Evolutionary conservation across 2,113 vertebrate genomes (phyloP).

Genomic region (Hystrix brachyura): DNA sequence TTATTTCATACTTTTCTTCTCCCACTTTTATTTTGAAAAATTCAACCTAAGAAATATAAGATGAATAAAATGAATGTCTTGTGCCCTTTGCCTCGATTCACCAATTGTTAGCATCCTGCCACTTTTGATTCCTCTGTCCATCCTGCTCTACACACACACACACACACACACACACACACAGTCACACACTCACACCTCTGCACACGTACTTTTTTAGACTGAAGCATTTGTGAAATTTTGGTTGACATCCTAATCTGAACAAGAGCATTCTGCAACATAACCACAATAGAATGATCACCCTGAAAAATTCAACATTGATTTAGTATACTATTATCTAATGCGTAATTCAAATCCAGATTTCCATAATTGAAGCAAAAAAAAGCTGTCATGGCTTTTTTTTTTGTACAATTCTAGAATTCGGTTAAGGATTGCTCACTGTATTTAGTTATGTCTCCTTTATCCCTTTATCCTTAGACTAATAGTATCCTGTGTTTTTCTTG

Average conservation of each 20-base stretch:
- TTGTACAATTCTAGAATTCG: not conserved
- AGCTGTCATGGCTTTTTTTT: not conserved
- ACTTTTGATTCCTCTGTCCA: not conserved
- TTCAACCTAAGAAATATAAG: not conserved
- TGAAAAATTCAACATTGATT: not conserved
- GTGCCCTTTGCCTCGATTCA: not conserved
- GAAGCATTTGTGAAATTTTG: not conserved
- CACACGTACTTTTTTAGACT: not conserved
- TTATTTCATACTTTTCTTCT: not conserved
- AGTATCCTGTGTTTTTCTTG: not conserved
- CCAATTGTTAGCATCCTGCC: not conserved
- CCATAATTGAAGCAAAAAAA: not conserved
- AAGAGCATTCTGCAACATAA: not conserved
- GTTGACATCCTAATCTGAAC: not conserved
- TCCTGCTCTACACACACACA: not conserved
- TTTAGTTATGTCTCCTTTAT: not conserved
- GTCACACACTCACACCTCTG: too few species aligned
- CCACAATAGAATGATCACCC: not conserved
- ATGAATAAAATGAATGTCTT: not conserved
- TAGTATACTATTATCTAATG: not conserved
- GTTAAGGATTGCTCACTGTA: not conserved
- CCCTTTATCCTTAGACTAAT: not conserved
- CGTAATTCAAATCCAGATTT: not conserved
- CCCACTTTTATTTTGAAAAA: not conserved
- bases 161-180: too few species aligned